A percentile compares a stretch with the other conserved stretches of the same genome.
phyloP scores from a whole-genome alignment of 2,797 vertebrate species.

The Sebastes dallii region DNA sequence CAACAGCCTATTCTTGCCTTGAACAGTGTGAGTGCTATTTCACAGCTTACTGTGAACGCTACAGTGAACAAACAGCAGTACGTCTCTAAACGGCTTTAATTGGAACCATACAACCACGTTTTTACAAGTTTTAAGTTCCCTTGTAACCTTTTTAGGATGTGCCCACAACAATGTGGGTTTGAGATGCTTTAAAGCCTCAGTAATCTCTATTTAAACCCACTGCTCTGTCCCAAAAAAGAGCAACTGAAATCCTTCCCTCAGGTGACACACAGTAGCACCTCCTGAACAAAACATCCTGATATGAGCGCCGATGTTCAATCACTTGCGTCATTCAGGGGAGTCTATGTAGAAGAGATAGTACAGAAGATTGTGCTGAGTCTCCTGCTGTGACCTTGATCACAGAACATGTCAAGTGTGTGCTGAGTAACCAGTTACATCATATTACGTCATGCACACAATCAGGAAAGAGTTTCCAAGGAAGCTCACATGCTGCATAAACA shows the following conservation, averaged over 20 bases:
- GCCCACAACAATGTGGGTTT: background rate
- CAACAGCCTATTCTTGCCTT: conserved; percentile 13
- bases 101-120: background rate
- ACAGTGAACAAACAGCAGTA: conserved; percentile 5
- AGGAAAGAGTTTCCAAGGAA: conserved; percentile 9
- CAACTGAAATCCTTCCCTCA: background rate
- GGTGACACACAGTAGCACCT: background rate
- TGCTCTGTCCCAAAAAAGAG: background rate
- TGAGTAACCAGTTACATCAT: conserved; percentile 26
- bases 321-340: background rate
- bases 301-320: background rate
- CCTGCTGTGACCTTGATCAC: conserved; percentile 41
- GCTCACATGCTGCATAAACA: background rate
- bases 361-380: conserved; percentile 1
- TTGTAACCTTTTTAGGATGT: background rate
- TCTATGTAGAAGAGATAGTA: background rate
- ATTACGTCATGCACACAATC: conserved; percentile 20
- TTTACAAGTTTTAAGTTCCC: background rate
- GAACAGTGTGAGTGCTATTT: conserved; percentile 15
- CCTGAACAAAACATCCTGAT: background rate
- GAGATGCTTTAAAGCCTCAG: background rate
- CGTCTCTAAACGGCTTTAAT: background rate
- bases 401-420: background rate
- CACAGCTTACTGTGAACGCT: conserved; percentile 17
- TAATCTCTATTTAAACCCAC: background rate